Evolutionary conservation across 2,113 vertebrate species (phyloP), one percentile per base, ranked within the genome.

Genomic region (Ammospiza nelsoni): DNA sequence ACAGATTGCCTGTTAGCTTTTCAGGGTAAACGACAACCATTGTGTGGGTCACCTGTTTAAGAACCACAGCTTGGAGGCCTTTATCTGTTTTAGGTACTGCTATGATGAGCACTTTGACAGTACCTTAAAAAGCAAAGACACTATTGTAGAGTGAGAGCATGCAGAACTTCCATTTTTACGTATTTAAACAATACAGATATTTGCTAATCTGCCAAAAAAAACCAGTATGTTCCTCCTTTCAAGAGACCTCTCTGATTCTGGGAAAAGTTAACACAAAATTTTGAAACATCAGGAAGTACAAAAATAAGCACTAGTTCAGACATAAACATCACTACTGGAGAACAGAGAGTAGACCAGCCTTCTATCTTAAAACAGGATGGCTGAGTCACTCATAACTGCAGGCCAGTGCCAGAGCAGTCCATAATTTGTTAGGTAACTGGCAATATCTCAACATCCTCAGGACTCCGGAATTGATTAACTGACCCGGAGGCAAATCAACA

Each of bases 81-180:
- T 79, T 79, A 6, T 54, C 55, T 94, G 31, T 82, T 94, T 96
- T 87, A 91, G 74, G 63, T 69, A 91, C 9, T 29, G 49, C 28
- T 65, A 23, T 33, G 22, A 80, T 51, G 63, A 85, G n/a, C 46
- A 48, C 43, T 59, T 91, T 0, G 1, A 51, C n/a, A 46, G 8
- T 51, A 89, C 43, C 87, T 85, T 85, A 72, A 83, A 62, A 85
- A 91, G 12, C 37, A 82, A 57, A 65, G 37, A 65, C 15, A 54
- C 25, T 55, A 13, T 39, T 79, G 43, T 28, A 89, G 62, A n/a
- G 19, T 43, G 19, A 72, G 27, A 35, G 73, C 17, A 58, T 0
- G 5, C 9, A 78, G 39, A 87, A 48, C 52, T 84, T 77, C 7
- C 41, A 46, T 49, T 91, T 57, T 55, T 48, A 35, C 51, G 15